These are phyloP conservation scores for Paracanthobrama guichenoti DNA, from an alignment of 2,113 vertebrate species.

Conservation along the genomic window DNA sequence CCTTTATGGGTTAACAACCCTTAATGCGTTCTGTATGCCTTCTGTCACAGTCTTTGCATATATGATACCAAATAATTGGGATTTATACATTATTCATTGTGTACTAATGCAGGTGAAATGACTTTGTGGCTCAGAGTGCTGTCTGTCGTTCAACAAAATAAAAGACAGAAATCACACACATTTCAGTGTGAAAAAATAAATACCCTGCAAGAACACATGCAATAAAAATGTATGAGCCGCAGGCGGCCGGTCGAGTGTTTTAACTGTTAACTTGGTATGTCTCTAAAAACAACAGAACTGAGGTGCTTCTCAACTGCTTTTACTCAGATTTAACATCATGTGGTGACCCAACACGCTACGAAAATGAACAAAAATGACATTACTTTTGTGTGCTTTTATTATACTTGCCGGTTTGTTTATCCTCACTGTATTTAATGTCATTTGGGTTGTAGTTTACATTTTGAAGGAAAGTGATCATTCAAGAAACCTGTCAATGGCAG, in stretches of 20 bases:
- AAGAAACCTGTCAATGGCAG: too few relatives aligned
- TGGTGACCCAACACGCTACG: not conserved
- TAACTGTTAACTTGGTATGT: conserved; percentile 30
- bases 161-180: conserved; percentile 73
- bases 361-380: not conserved
- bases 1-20: conserved; percentile 87
- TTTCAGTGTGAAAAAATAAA: conserved; percentile 66
- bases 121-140: conserved; percentile 83
- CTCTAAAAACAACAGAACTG: conserved; percentile 7
- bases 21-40: conserved; percentile 97
- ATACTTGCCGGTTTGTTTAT: not conserved
- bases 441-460: not conserved
- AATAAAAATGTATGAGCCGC: conserved; percentile 74
- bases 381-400: not conserved
- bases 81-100: conserved; percentile 98
- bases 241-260: conserved; percentile 56
- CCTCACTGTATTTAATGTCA: not conserved
- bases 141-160: conserved; percentile 79
- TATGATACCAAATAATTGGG: conserved; percentile 99
- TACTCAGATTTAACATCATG: not conserved
- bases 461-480: not conserved
- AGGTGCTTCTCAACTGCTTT: not conserved
- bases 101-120: conserved; percentile 95
- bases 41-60: conserved; percentile 98
- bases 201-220: conserved; percentile 67